These are phyloP conservation scores for Triplophysa siluroides DNA, from an alignment of 2,113 vertebrate species.

Conservation along the genomic window DNA sequence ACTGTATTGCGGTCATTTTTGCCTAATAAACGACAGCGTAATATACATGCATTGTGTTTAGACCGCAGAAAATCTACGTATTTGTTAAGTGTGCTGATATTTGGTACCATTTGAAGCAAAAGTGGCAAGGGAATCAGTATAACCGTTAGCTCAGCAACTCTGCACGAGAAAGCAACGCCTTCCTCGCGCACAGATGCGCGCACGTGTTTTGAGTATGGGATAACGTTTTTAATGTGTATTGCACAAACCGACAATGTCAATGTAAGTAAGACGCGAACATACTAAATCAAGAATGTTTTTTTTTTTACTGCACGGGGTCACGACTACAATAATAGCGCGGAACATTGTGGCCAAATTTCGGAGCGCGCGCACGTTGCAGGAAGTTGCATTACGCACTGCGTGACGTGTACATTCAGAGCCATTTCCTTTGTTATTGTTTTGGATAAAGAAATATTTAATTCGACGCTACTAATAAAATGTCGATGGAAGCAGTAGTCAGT, in stretches of 20 bases:
- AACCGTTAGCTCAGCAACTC: neutral
- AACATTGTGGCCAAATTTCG: neutral
- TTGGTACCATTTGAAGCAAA: neutral
- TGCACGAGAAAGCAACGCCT: slow-evolving; percentile 8
- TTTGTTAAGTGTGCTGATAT: neutral
- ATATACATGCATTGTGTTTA: neutral
- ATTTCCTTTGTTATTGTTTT: too few relatives aligned
- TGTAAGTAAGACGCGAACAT: too few relatives aligned
- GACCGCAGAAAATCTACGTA: neutral
- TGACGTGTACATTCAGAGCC: too few relatives aligned
- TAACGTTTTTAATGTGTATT: neutral
- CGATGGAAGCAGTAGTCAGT: too few relatives aligned
- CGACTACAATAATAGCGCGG: neutral
- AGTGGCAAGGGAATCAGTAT: neutral
- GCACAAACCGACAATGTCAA: neutral
- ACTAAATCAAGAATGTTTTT: neutral
- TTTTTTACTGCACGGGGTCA: neutral
- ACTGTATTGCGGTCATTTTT: neutral
- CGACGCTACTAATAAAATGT: too few relatives aligned
- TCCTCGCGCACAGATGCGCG: neutral
- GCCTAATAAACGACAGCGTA: neutral
- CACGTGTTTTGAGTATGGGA: neutral
- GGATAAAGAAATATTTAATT: too few relatives aligned
- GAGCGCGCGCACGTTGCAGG: neutral
- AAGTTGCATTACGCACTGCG: too few relatives aligned